Base-by-base conservation (phyloP, 2,113 vertebrate species). In the Dipodomys stephensi region DNA sequence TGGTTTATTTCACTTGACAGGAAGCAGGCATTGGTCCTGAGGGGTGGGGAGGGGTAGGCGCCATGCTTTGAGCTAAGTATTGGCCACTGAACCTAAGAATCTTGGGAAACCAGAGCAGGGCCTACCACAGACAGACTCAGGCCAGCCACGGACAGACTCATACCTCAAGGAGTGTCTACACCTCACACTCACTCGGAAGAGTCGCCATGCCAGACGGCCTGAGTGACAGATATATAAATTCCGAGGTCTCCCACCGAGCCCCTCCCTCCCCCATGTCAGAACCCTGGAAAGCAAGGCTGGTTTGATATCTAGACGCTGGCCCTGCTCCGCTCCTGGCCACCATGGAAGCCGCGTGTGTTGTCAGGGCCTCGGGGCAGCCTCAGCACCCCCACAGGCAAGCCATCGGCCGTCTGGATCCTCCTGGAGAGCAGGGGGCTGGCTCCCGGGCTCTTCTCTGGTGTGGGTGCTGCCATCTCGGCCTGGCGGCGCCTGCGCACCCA, bases 401-500 rank as follows among this genome's bases (percentile, higher is more conserved):
- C 98, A 0, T 99, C 99, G 0, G 99, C 98, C 0, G 98, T 98
- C 97, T 99, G 99, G 96, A 99, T 99, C 98, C 99, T 99, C 84
- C 98, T 94, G 8, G 98, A 98, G 71, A 99, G 83, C 98, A 99
- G 98, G 0, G 99, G 99, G 85, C 99, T 99, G 1, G 98, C 98
- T 0, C 98, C 96, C 0, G 99, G 99, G 73, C 99, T 99, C 96
- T 98, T 99, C 97, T 99, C 99, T 96, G 98, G 99, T 0, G 98
- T 98, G 53, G 53, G 53, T 57, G 15, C 53, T 0, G 98, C 98
- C 94, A 98, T 97, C 82, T 98, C 98, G 0, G 98, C 99, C 94
- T 99, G 99, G 91, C 98, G 98, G 78, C 99, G 98, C n/a, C 99
- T 98, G 92, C 99, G 99, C 7, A 99, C 99, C 99, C 99, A 99